Evolutionary conservation across 2,888 invertebrate species (phyloP).

Genomic region (Patella pellucida): DNA sequence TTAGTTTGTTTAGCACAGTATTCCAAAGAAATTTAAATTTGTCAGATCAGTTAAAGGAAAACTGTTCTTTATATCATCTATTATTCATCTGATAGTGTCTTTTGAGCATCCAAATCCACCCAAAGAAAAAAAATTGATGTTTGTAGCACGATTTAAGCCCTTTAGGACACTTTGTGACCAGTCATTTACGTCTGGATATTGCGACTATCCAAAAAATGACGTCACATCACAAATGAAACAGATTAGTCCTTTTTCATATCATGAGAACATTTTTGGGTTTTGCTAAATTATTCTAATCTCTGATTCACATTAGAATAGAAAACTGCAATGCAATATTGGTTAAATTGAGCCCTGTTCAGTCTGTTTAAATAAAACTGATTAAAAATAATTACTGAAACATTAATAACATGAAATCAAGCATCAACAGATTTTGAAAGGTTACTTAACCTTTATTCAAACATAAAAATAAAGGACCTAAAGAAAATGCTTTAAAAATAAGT

Average conservation of each 20-base stretch:
- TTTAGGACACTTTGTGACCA: neutral
- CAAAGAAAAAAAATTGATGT: neutral
- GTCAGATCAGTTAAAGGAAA: neutral
- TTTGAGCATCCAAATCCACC: conserved; percentile 5
- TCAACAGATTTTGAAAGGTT: conserved; percentile 5
- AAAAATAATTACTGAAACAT: conserved; percentile 9
- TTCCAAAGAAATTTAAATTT: no score
- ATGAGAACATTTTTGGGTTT: neutral
- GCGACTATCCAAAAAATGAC: no score
- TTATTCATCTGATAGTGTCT: conserved; percentile 7
- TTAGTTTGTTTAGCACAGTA: no score
- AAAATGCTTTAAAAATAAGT: neutral
- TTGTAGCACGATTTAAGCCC: neutral
- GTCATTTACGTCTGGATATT: no score
- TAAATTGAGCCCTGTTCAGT: conserved; percentile 6
- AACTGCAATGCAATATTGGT: neutral
- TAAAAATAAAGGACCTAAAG: neutral
- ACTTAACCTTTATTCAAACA: conserved; percentile 11
- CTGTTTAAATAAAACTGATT: neutral
- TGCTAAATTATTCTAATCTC: conserved; percentile 1
- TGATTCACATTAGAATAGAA: neutral
- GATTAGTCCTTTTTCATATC: no score
- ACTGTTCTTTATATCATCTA: conserved; percentile 6
- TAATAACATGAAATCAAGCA: conserved; percentile 8
- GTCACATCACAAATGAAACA: no score